These are phyloP conservation scores for Pandion haliaetus DNA, from an alignment of 2,113 vertebrate species.

Conservation along the genomic window DNA sequence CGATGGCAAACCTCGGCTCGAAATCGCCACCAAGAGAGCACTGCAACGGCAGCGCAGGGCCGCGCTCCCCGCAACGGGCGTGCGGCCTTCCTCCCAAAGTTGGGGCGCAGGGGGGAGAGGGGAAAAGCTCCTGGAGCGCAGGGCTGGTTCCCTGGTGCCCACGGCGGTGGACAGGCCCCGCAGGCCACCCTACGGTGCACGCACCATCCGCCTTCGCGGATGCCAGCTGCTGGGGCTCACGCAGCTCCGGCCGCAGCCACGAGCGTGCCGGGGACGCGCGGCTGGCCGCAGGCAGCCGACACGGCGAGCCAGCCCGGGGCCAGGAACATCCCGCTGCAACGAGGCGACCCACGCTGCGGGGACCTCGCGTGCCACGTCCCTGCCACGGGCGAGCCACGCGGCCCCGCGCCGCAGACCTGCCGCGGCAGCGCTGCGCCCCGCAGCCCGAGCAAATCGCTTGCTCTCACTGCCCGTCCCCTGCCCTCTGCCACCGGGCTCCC, in stretches of 20 bases:
- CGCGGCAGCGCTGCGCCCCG: not conserved
- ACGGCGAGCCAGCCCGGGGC: fast-evolving
- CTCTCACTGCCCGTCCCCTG: not conserved
- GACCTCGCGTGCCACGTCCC: fast-evolving
- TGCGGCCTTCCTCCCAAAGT: not conserved
- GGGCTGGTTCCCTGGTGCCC: not conserved
- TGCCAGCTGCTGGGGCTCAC: fast-evolving
- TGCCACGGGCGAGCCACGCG: fast-evolving
- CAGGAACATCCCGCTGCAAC: not conserved
- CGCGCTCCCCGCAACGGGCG: fast-evolving
- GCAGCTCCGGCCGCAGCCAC: fast-evolving
- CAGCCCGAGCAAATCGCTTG: fast-evolving
- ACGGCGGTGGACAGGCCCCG: fast-evolving
- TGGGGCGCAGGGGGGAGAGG: fast-evolving
- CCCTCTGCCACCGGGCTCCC: not conserved
- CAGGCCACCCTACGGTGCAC: fast-evolving
- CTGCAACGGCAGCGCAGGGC: fast-evolving
- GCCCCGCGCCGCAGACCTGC: not conserved
- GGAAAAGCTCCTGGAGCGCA: not conserved
- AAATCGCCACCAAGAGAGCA: not conserved
- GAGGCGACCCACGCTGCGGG: fast-evolving
- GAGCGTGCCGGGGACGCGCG: fast-evolving
- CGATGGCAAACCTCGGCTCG: fast-evolving
- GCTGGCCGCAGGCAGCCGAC: not conserved
- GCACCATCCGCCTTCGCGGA: fast-evolving